These are phyloP conservation scores for Falco cherrug DNA, from an alignment of 2,797 vertebrate species.

Conservation along the genomic window DNA sequence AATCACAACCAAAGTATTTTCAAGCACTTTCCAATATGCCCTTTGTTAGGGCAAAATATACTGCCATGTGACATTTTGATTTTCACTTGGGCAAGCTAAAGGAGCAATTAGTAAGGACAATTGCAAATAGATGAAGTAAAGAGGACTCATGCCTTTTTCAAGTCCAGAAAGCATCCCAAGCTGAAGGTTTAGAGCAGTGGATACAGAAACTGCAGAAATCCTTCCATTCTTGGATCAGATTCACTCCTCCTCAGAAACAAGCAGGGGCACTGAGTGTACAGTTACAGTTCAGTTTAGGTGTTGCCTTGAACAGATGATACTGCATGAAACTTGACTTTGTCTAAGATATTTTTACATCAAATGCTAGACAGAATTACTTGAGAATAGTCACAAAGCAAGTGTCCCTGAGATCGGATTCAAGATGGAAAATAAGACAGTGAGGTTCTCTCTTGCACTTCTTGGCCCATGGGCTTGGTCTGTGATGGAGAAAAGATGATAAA, in stretches of 20 bases:
- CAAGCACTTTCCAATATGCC: background rate
- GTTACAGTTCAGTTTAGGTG: background rate
- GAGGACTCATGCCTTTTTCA: background rate
- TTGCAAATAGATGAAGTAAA: background rate
- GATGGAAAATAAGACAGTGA: background rate
- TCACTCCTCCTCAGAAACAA: background rate
- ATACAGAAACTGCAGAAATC: background rate
- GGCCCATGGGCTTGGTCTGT: background rate
- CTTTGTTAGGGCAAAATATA: background rate
- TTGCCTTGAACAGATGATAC: conserved; percentile 25
- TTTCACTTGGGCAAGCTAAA: background rate
- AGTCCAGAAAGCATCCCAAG: background rate
- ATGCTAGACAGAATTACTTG: conserved; percentile 12
- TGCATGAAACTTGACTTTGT: background rate
- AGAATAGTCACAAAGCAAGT: background rate
- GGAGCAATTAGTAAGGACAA: background rate
- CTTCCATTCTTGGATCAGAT: background rate
- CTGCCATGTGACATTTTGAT: background rate
- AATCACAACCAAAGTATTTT: background rate
- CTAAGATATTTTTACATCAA: conserved; percentile 4
- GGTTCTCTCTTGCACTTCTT: background rate
- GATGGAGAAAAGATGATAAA: background rate
- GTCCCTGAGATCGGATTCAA: background rate
- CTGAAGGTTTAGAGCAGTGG: background rate
- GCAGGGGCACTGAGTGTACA: background rate